Base-by-base conservation (phyloP, 2,888 invertebrate genomes). In the Branchipolynoe longqiensis region DNA sequence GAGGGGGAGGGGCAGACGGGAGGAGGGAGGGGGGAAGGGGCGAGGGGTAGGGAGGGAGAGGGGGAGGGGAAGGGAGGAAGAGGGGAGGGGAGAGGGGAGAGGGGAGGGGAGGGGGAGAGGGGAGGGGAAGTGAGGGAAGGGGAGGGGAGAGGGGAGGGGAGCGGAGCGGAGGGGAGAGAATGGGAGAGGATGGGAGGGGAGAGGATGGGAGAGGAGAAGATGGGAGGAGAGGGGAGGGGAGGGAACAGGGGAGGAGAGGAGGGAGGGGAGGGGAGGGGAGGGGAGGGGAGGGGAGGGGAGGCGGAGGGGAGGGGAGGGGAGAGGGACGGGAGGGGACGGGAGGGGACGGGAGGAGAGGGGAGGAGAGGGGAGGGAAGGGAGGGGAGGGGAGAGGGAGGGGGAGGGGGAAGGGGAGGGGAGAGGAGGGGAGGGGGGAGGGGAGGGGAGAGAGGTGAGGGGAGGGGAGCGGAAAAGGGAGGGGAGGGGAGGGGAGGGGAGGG, bases 331-430 rank as follows among this genome's bases (percentile, higher is more conserved):
- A 56, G 56, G 56, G 56, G 48, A 18, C 18, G 48, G 18, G 18
- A 69, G 62, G 31, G 38, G 38, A 69, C 36, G 69, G n/a, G 38
- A 22, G 69, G 38, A 38, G 69, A 62, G 62, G 62, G 62, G 62
- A 62, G 48, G 48, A 18, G 62, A 62, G 3, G 31, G 28, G 62
- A 31, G 28, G 31, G 62, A 28, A 62, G 62, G 1, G 62, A 56
- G 56, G 56, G 3, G 22, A n/a, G 22, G 3, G 25, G 62, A 59
- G 48, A 48, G 31, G 1, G 62, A 28, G 62, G 14, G 62, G 62
- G 62, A 62, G 56, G 56, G 56, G 12, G 56, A n/a, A 14, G 56
- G 12, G 56, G 3, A 25, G 56, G 36, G 64, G 4, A 36, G 36
- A 64, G 31, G 64, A 2, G 64, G 36, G 64, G 18, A 31, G 3